These are phyloP conservation scores for Helicolenus hilgendorfi DNA, from an alignment of 2,797 vertebrate genomes.

Conservation along the genomic window DNA sequence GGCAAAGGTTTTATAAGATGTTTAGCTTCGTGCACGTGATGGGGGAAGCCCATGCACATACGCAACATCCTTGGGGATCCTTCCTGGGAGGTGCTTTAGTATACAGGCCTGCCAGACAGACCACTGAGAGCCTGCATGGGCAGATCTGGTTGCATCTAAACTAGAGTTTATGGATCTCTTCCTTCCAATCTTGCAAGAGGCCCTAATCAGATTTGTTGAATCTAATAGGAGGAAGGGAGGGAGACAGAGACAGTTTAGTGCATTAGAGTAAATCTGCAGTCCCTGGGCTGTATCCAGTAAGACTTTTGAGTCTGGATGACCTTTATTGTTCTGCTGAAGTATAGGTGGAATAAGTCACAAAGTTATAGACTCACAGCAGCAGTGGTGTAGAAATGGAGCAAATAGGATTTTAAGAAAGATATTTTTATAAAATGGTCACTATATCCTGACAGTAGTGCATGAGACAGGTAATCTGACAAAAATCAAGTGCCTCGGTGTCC, in stretches of 20 bases:
- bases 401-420: too few species aligned
- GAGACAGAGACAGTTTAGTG: conserved; percentile 34
- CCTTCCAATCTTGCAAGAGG: conserved; percentile 14
- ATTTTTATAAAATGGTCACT: too few species aligned
- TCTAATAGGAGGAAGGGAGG: conserved; percentile 60
- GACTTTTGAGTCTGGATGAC: conserved; percentile 52
- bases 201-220: conserved; percentile 63
- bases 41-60: conserved; percentile 69
- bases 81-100: conserved; percentile 33
- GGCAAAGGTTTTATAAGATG: conserved; percentile 36
- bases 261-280: conserved; percentile 37
- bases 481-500: too few species aligned
- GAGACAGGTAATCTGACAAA: too few species aligned
- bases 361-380: background rate
- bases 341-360: conserved; percentile 4
- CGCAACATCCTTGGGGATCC: conserved; percentile 64
- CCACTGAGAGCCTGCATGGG: background rate
- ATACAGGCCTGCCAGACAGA: background rate
- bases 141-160: conserved; percentile 41
- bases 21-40: conserved; percentile 55
- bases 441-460: too few species aligned
- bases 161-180: conserved; percentile 23
- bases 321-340: conserved; percentile 71
- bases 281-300: conserved; percentile 32
- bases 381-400: too few species aligned